A percentile compares a stretch with the other conserved stretches of the same genome.
Conservation (phyloP, 2,113 vertebrate species). For the Hyperoodon ampullatus region DNA sequence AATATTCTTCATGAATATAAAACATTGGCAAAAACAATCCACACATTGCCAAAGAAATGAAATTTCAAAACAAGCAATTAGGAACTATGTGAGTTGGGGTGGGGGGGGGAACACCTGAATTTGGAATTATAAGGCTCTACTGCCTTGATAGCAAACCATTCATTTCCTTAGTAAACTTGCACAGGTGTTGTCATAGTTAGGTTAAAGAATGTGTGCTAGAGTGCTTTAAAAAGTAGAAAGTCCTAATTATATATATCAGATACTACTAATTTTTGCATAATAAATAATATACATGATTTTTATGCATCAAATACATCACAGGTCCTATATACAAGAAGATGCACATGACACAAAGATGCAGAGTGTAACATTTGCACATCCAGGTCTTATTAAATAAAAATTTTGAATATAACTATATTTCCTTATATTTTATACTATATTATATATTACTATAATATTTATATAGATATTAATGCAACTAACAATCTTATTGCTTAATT, state of each 20-base stretch:
- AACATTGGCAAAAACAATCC: background rate
- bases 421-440: background rate
- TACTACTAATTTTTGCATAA: background rate
- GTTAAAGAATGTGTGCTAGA: background rate
- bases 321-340: background rate
- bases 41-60: background rate
- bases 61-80: background rate
- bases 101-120: background rate
- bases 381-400: background rate
- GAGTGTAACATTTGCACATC: background rate
- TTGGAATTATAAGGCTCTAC: background rate
- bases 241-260: background rate
- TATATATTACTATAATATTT: background rate
- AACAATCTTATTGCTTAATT: background rate
- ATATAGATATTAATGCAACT: background rate
- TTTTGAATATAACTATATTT: background rate
- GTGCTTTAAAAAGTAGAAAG: background rate
- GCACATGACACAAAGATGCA: background rate
- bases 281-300: background rate
- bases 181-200: background rate
- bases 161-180: background rate
- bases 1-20: background rate
- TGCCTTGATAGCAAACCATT: background rate
- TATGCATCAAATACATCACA: background rate
- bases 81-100: background rate